Evolutionary conservation across 2,113 vertebrate species (phyloP).

Genomic region (Bubo blakistoni): DNA sequence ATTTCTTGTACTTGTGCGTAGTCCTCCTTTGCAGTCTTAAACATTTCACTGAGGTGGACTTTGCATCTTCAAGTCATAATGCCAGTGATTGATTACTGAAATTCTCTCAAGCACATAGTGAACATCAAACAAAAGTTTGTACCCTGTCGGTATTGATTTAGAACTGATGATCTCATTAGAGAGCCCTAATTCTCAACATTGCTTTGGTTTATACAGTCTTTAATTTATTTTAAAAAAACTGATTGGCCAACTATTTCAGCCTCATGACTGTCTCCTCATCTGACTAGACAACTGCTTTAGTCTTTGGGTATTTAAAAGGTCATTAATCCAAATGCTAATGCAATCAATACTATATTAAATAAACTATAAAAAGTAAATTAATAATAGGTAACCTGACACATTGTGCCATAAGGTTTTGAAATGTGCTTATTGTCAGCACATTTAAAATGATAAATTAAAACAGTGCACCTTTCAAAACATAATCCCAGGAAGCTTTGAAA

Average conservation of each 20-base stretch:
- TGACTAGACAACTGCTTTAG: constrained; percentile 26
- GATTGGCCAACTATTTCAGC: constrained; percentile 48
- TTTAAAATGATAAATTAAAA: constrained; percentile 53
- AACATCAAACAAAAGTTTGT: constrained; percentile 15
- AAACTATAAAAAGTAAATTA: constrained; percentile 75
- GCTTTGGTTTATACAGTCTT: constrained; percentile 17
- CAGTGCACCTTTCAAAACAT: neutral
- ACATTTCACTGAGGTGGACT: neutral
- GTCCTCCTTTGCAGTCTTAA: neutral
- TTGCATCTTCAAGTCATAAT: neutral
- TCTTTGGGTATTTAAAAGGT: constrained; percentile 65
- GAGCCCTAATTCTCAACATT: constrained; percentile 37
- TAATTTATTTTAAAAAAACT: constrained; percentile 58
- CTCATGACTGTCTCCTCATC: neutral
- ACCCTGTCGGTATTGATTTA: constrained; percentile 35
- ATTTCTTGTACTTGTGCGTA: neutral
- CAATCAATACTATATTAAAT: constrained; percentile 72
- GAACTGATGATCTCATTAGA: constrained; percentile 48
- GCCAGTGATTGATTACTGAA: constrained; percentile 31
- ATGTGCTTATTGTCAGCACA: constrained; percentile 38
- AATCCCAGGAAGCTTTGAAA: neutral
- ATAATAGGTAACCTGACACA: constrained; percentile 65
- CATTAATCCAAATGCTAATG: constrained; percentile 74
- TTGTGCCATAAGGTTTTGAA: constrained; percentile 35
- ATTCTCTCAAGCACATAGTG: neutral